Evolutionary conservation across 2,888 invertebrate species (phyloP), one percentile per base, ranked within the genome.

Genomic region (Ophion slaviceki): DNA sequence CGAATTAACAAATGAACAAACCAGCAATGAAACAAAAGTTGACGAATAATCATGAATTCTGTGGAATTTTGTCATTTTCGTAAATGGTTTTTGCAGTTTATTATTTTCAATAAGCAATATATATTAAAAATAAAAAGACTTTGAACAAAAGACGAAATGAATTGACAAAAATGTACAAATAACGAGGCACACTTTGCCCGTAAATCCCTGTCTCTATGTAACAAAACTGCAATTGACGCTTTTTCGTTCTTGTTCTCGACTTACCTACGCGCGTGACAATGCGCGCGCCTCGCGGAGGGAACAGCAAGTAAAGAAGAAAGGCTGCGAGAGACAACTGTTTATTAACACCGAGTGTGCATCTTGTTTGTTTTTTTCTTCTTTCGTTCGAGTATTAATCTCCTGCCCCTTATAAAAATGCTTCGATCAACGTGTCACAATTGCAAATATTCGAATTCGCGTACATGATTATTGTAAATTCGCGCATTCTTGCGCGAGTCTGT

Each of bases 341-440:
- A 53, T 53, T 53, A 53, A 53, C 17, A 53, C 14, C 53, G 53
- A 53, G 53, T 53, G 53, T 53, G 53, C 53, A 53, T 47, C 11
- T 53, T 32, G 4, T 32, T 32, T 32, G 32, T 17, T 14, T 17
- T 53, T 53, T 53, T 14, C 53, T 5, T 47, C 47, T 47, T 47
- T 47, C 47, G 11, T 17, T 53, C 53, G 53, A 14, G 53, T 53
- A 14, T 53, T 53, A 11, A 17, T 53, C 17, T 53, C 53, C 11
- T 14, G 53, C 36, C 28, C 80, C 61, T 17, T 81, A 68, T 68
- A 62, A 45, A 75, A 67, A 67, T 4, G 20, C 17, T 40, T 40
- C 67, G 28, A 14, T 32, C 64, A 64, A 5, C 64, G 40, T 67
- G 66, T 53, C 47, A 61, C 71, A 71, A 76, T 75, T 75, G 75